Base-by-base conservation (phyloP, 2,113 vertebrate species). In the Otolemur garnettii region DNA sequence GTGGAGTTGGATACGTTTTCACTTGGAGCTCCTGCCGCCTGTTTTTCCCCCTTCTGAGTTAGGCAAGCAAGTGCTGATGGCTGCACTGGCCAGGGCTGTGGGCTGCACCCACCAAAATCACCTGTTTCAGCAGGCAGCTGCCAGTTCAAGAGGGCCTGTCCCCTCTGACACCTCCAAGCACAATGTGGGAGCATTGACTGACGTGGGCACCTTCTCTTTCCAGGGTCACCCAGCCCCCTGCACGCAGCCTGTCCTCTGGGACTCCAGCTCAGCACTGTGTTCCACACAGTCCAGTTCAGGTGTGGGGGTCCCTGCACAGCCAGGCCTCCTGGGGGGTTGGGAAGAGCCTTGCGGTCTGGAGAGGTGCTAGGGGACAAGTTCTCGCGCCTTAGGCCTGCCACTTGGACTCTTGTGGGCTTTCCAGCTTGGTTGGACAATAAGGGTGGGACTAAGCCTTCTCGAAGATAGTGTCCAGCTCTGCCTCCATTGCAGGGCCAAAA, bases 21-120 rank as follows among this genome's bases (percentile, higher is more conserved):
- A 5, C 45, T 45, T 13, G 18, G 4, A 33, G 82, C 5, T n/a
- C 68, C 26, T 19, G 85, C 72, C 30, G 77, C 75, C 33, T 0
- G 18, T 64, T 74, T 66, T 42, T 42, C 42, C 60, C 45, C 59
- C 87, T 69, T 95, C 59, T 22, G 83, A 93, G 74, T 88, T 42
- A 68, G 90, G 95, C 87, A 95, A 68, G 91, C 88, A 72, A 69
- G 79, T 82, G 87, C 35, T 33, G 94, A 80, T 59, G 38, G 64
- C 71, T 6, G 0, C 21, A 50, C 33, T 90, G 95, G 97, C 90
- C 35, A 1, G 33, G 22, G 53, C 9, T n/a, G n/a, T 64, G 5
- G 64, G 50, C 3, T 12, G 2, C 2, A 80, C 68, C 35, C 30
- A 26, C 87, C 89, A 84, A 95, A 93, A 90, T 71, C 79, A 38